Percentiles rank a stretch among this genome's conserved stretches.
phyloP scores from a whole-genome alignment of 2,888 invertebrate species.

The Oligia fasciuncula region DNA sequence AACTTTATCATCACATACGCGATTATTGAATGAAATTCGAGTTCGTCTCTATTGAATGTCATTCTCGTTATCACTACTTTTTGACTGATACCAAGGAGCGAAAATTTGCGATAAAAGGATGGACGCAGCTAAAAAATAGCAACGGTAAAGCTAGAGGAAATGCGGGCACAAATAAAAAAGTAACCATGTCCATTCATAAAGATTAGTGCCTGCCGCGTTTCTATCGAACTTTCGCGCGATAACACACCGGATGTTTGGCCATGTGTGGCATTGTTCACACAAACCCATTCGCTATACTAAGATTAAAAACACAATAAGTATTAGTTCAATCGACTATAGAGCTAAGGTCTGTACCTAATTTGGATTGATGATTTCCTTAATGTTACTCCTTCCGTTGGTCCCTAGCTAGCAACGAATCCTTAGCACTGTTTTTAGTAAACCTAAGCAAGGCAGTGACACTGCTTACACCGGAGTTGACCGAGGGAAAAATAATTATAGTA shows the following conservation, averaged over 20 bases:
- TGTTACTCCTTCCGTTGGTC: constrained; percentile 52
- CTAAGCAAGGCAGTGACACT: not conserved
- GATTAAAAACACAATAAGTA: constrained; percentile 66
- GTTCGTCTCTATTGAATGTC: constrained; percentile 25
- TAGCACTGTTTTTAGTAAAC: constrained; percentile 5
- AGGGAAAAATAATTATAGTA: constrained; percentile 15
- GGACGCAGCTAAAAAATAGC: constrained; percentile 15
- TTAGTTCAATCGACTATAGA: constrained; percentile 55
- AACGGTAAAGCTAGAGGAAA: constrained; percentile 57
- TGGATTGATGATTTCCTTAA: constrained; percentile 62
- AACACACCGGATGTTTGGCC: constrained; percentile 86
- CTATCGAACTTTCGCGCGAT: constrained; percentile 82
- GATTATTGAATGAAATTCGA: constrained; percentile 28
- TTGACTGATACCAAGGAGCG: constrained; percentile 11
- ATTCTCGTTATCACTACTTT: constrained; percentile 21
- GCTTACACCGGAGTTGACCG: not conserved
- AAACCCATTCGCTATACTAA: constrained; percentile 70
- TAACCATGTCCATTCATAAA: constrained; percentile 76
- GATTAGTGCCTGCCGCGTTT: constrained; percentile 75
- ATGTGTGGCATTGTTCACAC: constrained; percentile 83
- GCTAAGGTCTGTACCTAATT: constrained; percentile 39
- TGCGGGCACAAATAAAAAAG: constrained; percentile 66
- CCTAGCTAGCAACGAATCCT: constrained; percentile 2
- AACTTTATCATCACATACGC: not conserved
- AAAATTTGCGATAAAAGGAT: constrained; percentile 11